Evolutionary conservation across 1,140 invertebrate species (phyloP), one percentile per base, ranked within the genome.

Genomic region (Latrodectus geometricus): DNA sequence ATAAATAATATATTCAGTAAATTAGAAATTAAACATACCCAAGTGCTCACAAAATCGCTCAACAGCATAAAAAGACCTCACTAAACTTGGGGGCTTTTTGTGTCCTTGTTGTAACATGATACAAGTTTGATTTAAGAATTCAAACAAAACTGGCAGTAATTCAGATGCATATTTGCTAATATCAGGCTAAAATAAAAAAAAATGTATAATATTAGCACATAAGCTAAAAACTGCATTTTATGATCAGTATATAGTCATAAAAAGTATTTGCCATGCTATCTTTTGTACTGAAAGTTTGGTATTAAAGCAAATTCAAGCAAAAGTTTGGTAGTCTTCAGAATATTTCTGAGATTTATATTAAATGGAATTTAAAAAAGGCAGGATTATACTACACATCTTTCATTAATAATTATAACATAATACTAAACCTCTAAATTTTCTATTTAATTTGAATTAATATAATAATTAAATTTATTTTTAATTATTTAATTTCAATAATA

Each of bases 11-110:
- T 56, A 8, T 65, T 61, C 66, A 66, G 70, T 35, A 77, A 88
- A 88, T 88, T 79, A 90, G 56, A 54, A 79, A 65, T n/a, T 3
- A 35, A 35, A 35, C 9, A 72, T 79, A 87, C 91, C 94, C 54
- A 96, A 90, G 91, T 96, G 95, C 90, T 96, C 95, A 89, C 94
- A 95, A 88, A 96, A 96, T 65, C 93, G 94, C 90, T 96, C 95
- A 35, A 97, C 89, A 0, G 96, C 95, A 90, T 96, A 96, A 89
- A 96, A 96, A 91, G 96, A 94, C 66, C 95, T 93, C 88, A 94
- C 93, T 0, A 94, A 91, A 52, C 94, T 94, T 17, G 92, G 92
- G 0, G 93, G 92, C 81, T 95, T 93, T 86, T 93, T 93, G 21
- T 90, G 92, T 90, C 70, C 89, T 61, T 91, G 89, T 70, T 91